Base-by-base conservation (phyloP, 2,113 vertebrate species). In the Sturnus vulgaris region DNA sequence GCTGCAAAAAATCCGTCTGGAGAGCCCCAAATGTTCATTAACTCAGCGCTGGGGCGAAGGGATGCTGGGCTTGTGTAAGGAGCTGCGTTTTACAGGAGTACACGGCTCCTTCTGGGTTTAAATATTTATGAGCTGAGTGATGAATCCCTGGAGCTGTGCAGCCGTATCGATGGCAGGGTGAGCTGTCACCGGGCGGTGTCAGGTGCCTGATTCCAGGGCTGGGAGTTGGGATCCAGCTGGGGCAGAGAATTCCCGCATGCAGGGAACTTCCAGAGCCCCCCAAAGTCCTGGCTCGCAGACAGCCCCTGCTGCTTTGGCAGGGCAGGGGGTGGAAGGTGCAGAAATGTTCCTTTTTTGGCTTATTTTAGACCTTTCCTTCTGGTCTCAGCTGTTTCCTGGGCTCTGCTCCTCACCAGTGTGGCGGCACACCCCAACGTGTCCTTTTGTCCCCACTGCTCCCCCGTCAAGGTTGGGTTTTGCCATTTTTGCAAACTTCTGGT, bases 231-330 rank as follows among this genome's bases (percentile, higher is more conserved):
- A 61, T 53, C 57, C 66, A 20, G 61, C 52, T 6, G 0, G 25
- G 82, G 8, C 71, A 46, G 27, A 83, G 39, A 15, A 52, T 44
- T 86, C 37, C 83, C 33, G 3, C 10, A 0, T 0, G 10, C 28
- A 15, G 33, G 7, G 61, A 24, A n/a, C 31, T 60, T 42, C 75
- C 79, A 66, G 52, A 60, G 63, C 23, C 12, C 61, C 66, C 61
- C 61, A 2, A 4, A 19, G 9, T 44, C 60, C 46, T 4, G 59
- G 49, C 39, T 79, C 0, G 0, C 50, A 60, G 24, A 5, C 1
- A 49, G 55, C 13, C 16, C 76, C 63, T 1, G 21, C 20, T 30
- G 64, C 24, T 33, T n/a, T 3, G 50, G 25, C 46, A 56, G 69
- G 56, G 7, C 28, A 47, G 40, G 27, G 61, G 65, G 9, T 25